A percentile compares a stretch with the other conserved stretches of the same genome.
Conservation (phyloP, 2,113 vertebrate species). For the Upupa epops region DNA sequence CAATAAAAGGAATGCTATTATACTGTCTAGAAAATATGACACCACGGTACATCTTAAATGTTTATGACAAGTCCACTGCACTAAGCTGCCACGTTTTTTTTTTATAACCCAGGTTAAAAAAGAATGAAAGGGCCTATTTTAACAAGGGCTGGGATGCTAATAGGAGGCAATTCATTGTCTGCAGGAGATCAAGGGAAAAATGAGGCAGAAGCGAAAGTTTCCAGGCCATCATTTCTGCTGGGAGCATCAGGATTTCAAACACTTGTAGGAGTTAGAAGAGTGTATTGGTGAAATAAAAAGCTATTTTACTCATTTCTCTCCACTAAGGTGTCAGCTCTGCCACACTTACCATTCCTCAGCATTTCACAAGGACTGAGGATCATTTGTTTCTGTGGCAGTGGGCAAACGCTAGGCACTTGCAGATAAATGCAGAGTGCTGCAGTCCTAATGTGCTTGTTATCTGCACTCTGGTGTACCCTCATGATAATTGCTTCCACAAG, state of each 20-base stretch:
- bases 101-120: not conserved
- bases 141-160: not conserved
- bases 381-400: not conserved
- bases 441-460: not conserved
- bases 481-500: not conserved
- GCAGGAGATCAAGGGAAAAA: constrained; percentile 13
- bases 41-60: constrained; percentile 12
- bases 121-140: not conserved
- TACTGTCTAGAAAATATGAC: not conserved
- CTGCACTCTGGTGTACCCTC: not conserved
- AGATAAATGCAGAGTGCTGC: not conserved
- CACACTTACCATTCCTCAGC: not conserved
- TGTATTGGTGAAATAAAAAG: not conserved
- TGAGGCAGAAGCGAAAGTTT: constrained; percentile 19
- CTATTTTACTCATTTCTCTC: not conserved
- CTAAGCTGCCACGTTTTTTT: not conserved
- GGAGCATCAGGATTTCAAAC: constrained; percentile 25
- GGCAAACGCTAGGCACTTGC: not conserved
- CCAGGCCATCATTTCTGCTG: not conserved
- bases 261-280: not conserved
- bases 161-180: not conserved
- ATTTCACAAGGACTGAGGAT: not conserved
- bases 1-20: constrained; percentile 29
- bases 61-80: constrained; percentile 12
- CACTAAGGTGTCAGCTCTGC: not conserved